phyloP scores from a whole-genome alignment of 2,113 vertebrate genomes.

The Forbesichthys agassizii region DNA sequence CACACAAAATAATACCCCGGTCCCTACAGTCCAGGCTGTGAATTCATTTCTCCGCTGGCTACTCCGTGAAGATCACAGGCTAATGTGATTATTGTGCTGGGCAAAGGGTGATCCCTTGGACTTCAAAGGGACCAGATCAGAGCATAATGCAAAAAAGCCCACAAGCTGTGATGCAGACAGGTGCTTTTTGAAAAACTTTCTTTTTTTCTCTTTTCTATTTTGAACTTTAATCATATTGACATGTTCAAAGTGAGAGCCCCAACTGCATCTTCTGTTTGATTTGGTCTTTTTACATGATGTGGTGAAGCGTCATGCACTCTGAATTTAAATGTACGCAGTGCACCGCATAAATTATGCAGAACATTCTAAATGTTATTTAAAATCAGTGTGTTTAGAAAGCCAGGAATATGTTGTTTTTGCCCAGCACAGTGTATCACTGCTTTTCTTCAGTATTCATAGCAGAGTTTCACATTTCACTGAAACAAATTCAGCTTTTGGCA shows the following conservation, averaged over 20 bases:
- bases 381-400: no score
- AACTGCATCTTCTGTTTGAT: slow-evolving; percentile 10
- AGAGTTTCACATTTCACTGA: slow-evolving; percentile 13
- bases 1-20: slow-evolving; percentile 65
- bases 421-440: background rate
- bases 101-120: slow-evolving; percentile 53
- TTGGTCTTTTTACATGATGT: slow-evolving; percentile 19
- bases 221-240: slow-evolving; percentile 31
- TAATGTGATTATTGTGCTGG: slow-evolving; percentile 77
- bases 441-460: slow-evolving; percentile 13
- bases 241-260: slow-evolving; percentile 43
- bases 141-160: slow-evolving; percentile 36
- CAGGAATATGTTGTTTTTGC: no score
- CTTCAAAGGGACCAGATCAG: slow-evolving; percentile 73
- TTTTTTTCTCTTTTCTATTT: slow-evolving; percentile 5
- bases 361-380: slow-evolving; percentile 20
- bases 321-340: slow-evolving; percentile 24
- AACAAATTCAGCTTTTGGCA: slow-evolving; percentile 30
- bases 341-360: slow-evolving; percentile 25
- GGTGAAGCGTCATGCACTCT: slow-evolving; percentile 13
- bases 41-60: slow-evolving; percentile 67
- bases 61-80: slow-evolving; percentile 67
- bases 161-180: slow-evolving; percentile 49
- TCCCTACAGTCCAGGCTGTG: slow-evolving; percentile 46
- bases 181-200: slow-evolving; percentile 33